Evolutionary conservation across 2,888 invertebrate genomes (phyloP), one percentile per base, ranked within the genome.

Genomic region (Callinectes sapidus): DNA sequence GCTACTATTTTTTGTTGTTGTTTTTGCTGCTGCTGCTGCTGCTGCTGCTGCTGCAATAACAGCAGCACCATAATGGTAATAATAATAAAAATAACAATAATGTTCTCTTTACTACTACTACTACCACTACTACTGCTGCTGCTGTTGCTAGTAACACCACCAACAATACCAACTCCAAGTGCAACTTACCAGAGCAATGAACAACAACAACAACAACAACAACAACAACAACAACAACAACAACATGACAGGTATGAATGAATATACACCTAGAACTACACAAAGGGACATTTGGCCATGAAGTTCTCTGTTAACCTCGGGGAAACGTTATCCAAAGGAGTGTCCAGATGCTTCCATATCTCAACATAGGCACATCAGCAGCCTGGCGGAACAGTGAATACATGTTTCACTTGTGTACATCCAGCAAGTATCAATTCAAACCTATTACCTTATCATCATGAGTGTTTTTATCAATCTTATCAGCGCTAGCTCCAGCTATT

Each of bases 221-320:
- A 66, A n/a, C n/a, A n/a, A 71, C 66, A 71, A 71, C n/a, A 71
- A 71, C 23, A n/a, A n/a, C n/a, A 71, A 71, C n/a, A 71, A 71
- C n/a, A 71, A n/a, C 5, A n/a, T 3, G n/a, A 0, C 16, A 71
- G n/a, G 66, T n/a, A 71, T 55, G 55, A 42, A 13, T 16, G 55
- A 16, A 71, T 71, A 5, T 71, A n/a, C n/a, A n/a, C n/a, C n/a
- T n/a, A n/a, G n/a, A n/a, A 55, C 55, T n/a, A 71, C n/a, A 23
- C 23, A 71, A 23, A 71, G 23, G 55, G 0, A 71, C 66, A 71
- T 10, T 71, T 23, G n/a, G 3, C n/a, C n/a, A 3, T 1, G 13
- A 0, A 16, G n/a, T 71, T 23, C n/a, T 71, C 23, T 71, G 23
- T n/a, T n/a, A 71, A 2, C 23, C 2, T 71, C 66, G n/a, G 8